Conservation (phyloP, 92 coral and sea anemone species). For the Zoanthus solanderi region DNA sequence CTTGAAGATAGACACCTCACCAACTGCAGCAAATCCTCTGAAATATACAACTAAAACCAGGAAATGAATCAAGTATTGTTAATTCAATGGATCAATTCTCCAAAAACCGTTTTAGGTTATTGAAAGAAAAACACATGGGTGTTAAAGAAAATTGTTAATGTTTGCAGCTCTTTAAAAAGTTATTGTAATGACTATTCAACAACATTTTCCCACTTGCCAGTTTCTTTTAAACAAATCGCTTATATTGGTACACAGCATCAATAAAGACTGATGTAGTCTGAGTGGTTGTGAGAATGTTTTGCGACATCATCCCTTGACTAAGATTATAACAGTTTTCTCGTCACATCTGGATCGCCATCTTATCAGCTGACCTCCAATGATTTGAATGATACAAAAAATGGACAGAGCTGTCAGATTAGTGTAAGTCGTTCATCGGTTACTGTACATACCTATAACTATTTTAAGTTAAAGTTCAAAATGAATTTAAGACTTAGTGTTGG, state of each 20-base stretch:
- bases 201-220: not conserved
- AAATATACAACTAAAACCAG: not conserved
- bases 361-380: constrained; percentile 48
- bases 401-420: constrained; percentile 22
- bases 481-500: too few species aligned
- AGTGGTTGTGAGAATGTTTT: not conserved
- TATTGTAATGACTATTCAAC: not conserved
- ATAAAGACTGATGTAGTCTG: not conserved
- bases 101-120: not conserved
- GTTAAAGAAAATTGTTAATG: too few species aligned
- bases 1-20: too few species aligned
- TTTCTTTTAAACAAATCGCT: too few species aligned
- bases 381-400: constrained; percentile 21
- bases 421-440: not conserved
- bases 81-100: not conserved
- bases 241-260: too few species aligned
- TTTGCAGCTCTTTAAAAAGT: not conserved
- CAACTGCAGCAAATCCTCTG: too few species aligned
- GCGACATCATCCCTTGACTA: constrained; percentile 62
- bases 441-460: not conserved
- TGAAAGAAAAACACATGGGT: too few species aligned
- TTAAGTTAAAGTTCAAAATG: too few species aligned
- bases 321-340: constrained; percentile 75
- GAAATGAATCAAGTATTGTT: not conserved
- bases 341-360: constrained; percentile 82